phyloP scores from a whole-genome alignment of 2,797 vertebrate genomes.

The Sternarchorhynchus goeldii region DNA sequence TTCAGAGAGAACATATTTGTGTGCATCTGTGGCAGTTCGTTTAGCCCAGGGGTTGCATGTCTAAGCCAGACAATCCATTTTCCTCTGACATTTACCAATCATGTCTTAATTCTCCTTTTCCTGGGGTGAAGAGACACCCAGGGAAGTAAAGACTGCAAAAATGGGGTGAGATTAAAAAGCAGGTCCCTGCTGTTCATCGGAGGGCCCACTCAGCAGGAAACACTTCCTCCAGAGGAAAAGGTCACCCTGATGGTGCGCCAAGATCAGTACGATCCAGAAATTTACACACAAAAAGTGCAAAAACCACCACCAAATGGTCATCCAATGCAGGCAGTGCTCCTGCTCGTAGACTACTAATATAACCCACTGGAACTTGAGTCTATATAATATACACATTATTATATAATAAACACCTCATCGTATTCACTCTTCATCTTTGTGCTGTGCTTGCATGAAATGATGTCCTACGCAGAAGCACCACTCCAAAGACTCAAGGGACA shows the following conservation, averaged over 20 bases:
- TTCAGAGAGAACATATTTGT: background rate
- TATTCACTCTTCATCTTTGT: background rate
- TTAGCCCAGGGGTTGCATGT: conserved; percentile 8
- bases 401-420: background rate
- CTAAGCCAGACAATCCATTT: conserved; percentile 32
- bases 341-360: background rate
- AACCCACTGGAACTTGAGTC: too few species aligned
- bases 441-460: conserved; percentile 17
- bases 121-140: conserved; percentile 22
- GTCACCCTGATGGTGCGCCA: conserved; percentile 23
- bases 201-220: conserved; percentile 31
- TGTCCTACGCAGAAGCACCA: background rate
- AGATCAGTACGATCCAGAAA: background rate
- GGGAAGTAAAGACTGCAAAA: conserved; percentile 16
- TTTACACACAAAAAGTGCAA: background rate
- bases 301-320: conserved; percentile 12
- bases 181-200: conserved; percentile 31
- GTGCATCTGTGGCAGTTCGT: background rate
- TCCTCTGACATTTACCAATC: conserved; percentile 47
- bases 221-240: conserved; percentile 41
- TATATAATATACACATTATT: background rate
- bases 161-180: conserved; percentile 33
- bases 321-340: background rate
- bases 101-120: conserved; percentile 33
- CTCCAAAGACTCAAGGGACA: conserved; percentile 3